Evolutionary conservation across 1,140 invertebrate species (phyloP).

Genomic region (Euborellia annulipes): DNA sequence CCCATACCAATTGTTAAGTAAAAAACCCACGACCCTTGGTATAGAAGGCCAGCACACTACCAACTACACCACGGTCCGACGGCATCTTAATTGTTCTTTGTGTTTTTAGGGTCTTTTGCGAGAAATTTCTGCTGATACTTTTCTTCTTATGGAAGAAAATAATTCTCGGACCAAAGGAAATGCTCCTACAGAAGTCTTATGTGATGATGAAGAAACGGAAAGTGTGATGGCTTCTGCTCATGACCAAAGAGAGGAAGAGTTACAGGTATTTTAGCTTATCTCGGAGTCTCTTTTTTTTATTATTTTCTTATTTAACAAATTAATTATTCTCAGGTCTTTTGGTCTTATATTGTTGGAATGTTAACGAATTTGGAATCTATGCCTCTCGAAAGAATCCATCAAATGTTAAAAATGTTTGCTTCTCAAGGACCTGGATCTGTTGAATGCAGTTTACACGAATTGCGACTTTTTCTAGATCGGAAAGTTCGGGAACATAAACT

Average conservation of each 20-base stretch:
- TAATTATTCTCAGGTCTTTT: conserved; percentile 49
- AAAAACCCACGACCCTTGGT: no score
- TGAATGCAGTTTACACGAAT: conserved; percentile 75
- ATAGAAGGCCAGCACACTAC: no score
- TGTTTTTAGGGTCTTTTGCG: conserved; percentile 66
- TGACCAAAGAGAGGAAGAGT: conserved; percentile 81
- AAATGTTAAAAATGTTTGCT: conserved; percentile 94
- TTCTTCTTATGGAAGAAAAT: conserved; percentile 59
- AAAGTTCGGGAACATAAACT: conserved; percentile 85
- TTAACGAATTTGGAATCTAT: conserved; percentile 87
- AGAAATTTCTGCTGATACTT: conserved; percentile 58
- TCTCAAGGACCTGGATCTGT: conserved; percentile 68
- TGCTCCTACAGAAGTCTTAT: conserved; percentile 44
- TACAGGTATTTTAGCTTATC: conserved; percentile 40
- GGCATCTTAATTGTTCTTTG: no score
- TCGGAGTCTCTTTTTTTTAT: neutral
- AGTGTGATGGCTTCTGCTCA: conserved; percentile 85
- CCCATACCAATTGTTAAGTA: no score
- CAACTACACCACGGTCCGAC: no score
- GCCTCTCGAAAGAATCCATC: conserved; percentile 84
- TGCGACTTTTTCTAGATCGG: conserved; percentile 76
- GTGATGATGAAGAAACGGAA: conserved; percentile 82
- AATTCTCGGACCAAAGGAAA: conserved; percentile 28
- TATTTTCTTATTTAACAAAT: conserved; percentile 5
- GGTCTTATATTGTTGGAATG: conserved; percentile 96